Base-by-base conservation (phyloP, 2,797 vertebrate genomes). In the Thalassophryne amazonica region DNA sequence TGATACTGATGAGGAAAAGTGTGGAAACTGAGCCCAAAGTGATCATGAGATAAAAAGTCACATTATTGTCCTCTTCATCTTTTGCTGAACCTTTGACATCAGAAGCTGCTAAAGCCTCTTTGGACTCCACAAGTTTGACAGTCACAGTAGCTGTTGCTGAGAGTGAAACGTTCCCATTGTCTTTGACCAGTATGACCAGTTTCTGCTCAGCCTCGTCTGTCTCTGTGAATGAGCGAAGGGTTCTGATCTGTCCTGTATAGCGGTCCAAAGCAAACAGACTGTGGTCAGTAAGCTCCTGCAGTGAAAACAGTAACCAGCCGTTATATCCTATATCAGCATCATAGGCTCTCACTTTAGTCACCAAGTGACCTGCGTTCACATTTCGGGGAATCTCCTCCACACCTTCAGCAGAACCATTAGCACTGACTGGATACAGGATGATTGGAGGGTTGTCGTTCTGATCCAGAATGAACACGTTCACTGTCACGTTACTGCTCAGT, bases 381-480 rank as follows among this genome's bases (percentile, higher is more conserved):
- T 76, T 78, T 11, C 59, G 70, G 3, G 76, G 54, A 29, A 73
- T 38, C 24, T 68, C 51, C 40, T 2, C 91, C 89, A 0, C 87
- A 83, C 13, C 34, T 27, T 61, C 53, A 49, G 69, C 37, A 22
- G 76, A 77, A 35, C 69, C 73, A 17, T 67, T 73, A n/a, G 58
- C 4, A 19, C 45, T 69, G 25, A 66, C 36, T 21, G 69, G 69
- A 57, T 51, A 66, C 25, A 66, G 47, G 40, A 72, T 58, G 19
- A 87, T 42, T 0, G 90, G 91, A 2, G 84, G 73, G 0, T 92
- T 91, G 77, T 92, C 90, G 0, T 92, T 92, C 72, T 91, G 88
- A 5, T 91, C 89, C 65, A 88, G 14, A 56, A 91, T 86, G 0
- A 89, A 90, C 47, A 92, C 86, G 14, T 86, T 81, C 7, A 91